Conservation (phyloP, 1,140 invertebrate genomes). For the Euwallacea similis region DNA sequence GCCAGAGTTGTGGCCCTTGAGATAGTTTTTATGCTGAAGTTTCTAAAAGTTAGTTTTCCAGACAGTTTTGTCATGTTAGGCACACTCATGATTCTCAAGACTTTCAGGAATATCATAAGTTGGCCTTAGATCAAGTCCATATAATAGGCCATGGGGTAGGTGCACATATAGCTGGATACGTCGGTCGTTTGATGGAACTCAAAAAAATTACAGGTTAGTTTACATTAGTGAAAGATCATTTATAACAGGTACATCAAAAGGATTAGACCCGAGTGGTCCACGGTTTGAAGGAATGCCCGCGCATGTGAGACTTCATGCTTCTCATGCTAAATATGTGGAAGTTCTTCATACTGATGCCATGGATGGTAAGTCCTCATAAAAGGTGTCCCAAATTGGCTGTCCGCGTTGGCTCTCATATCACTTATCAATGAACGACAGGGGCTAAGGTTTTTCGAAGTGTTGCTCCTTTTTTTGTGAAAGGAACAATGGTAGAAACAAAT, state of each 20-base stretch:
- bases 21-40: conserved; percentile 53
- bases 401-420: conserved; percentile 1
- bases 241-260: conserved; percentile 27
- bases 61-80: not conserved
- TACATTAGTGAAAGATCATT: not conserved
- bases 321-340: conserved; percentile 48
- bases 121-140: conserved; percentile 40
- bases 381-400: not conserved
- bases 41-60: conserved; percentile 39
- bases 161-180: conserved; percentile 51
- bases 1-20: conserved; percentile 61
- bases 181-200: conserved; percentile 41
- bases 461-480: no score
- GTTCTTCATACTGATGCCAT: conserved; percentile 48
- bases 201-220: conserved; percentile 46
- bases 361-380: conserved; percentile 38
- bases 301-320: conserved; percentile 42
- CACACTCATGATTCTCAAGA: not conserved
- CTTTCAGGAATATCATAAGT: conserved; percentile 29
- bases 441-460: no score
- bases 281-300: conserved; percentile 46
- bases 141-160: conserved; percentile 50
- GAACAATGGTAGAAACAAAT: no score
- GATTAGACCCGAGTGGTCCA: conserved; percentile 48
- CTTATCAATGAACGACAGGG: no score